A percentile compares a stretch with the other conserved stretches of the same genome.
These are phyloP conservation scores for Myanophis thanlyinensis DNA, from an alignment of 2,113 vertebrate genomes.

Conservation along the genomic window DNA sequence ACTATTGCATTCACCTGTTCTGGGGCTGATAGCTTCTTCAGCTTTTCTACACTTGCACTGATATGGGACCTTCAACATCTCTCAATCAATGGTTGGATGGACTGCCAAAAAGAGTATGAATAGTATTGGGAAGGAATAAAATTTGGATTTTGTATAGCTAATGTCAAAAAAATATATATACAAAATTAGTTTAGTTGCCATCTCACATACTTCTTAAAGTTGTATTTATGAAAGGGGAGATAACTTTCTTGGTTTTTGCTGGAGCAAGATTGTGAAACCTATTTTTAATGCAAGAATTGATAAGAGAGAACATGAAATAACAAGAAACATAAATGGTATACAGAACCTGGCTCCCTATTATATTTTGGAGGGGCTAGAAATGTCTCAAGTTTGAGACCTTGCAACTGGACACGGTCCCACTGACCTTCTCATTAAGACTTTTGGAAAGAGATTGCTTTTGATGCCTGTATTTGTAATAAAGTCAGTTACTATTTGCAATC, in stretches of 20 bases:
- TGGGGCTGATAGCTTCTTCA: background rate
- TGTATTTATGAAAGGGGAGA: background rate
- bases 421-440: background rate
- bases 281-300: background rate
- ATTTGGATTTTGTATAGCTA: too few relatives aligned
- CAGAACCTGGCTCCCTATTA: background rate
- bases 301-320: background rate
- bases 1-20: background rate
- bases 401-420: too few relatives aligned
- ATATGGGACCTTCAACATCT: background rate
- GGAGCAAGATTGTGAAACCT: background rate
- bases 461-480: background rate
- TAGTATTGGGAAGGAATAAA: background rate
- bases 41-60: background rate
- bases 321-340: too few relatives aligned
- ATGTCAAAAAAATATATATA: background rate
- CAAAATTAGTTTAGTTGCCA: background rate
- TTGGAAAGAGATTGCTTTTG: background rate
- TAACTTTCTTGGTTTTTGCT: background rate
- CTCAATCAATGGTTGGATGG: background rate
- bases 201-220: background rate
- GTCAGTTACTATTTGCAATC: background rate
- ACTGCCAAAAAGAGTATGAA: background rate
- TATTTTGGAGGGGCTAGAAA: background rate
- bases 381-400: background rate